phyloP scores from a whole-genome alignment of 2,888 invertebrate species.

The Andrena haemorrhoa region DNA sequence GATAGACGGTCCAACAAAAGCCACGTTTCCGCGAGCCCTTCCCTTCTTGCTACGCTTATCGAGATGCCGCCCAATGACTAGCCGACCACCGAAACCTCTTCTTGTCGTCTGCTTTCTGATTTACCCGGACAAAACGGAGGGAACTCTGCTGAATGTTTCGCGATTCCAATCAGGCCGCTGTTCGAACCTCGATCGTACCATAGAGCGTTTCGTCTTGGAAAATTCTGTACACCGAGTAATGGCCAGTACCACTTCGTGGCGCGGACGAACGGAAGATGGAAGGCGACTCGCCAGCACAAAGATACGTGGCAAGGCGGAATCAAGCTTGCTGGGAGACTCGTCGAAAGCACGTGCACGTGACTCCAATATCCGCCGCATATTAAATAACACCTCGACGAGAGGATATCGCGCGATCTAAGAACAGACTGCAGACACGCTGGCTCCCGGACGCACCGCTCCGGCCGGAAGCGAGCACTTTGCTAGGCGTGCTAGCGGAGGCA shows the following conservation, averaged over 20 bases:
- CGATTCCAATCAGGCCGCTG: neutral
- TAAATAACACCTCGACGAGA: neutral
- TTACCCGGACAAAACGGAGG: neutral
- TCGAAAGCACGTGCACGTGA: neutral
- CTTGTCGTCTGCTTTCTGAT: neutral
- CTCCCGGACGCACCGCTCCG: neutral
- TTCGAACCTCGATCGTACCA: too few relatives aligned
- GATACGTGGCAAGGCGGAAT: too few relatives aligned
- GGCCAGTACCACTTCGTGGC: too few relatives aligned
- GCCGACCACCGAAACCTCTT: constrained; percentile 2
- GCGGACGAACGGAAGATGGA: too few relatives aligned
- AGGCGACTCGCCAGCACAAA: too few relatives aligned
- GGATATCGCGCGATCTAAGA: constrained; percentile 19
- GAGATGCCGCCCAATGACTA: constrained; percentile 32
- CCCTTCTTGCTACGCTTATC: constrained; percentile 49
- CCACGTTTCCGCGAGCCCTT: constrained; percentile 42
- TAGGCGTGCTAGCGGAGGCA: constrained; percentile 62
- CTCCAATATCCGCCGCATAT: constrained; percentile 2
- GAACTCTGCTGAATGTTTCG: neutral
- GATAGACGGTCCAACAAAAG: constrained; percentile 26
- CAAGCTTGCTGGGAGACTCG: too few relatives aligned
- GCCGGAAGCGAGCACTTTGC: constrained; percentile 70
- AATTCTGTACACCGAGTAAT: too few relatives aligned
- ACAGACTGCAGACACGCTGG: constrained; percentile 9
- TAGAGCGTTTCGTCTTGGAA: too few relatives aligned